phyloP scores from a whole-genome alignment of 2,113 vertebrate genomes.

The Mesoclemmys tuberculata region DNA sequence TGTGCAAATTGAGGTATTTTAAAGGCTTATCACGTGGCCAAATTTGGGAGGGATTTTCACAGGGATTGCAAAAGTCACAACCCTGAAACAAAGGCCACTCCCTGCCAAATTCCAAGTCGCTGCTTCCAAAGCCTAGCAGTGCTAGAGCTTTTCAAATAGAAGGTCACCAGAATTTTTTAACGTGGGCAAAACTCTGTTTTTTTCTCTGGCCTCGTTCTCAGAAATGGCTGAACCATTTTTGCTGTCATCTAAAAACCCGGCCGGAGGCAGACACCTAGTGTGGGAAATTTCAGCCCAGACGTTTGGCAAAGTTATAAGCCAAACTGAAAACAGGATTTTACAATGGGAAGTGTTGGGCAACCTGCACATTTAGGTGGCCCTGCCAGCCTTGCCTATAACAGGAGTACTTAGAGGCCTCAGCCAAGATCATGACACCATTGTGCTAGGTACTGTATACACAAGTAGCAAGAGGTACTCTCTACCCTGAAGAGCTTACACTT shows the following conservation, averaged over 20 bases:
- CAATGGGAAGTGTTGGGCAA: not conserved
- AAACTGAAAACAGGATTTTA: not conserved
- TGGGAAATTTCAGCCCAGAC: not conserved
- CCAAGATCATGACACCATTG: too few relatives aligned
- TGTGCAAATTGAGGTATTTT: not conserved
- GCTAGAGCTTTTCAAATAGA: not conserved
- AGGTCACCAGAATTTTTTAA: not conserved
- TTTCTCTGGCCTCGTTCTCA: not conserved
- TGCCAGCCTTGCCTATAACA: not conserved
- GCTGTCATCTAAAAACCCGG: not conserved
- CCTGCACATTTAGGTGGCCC: not conserved
- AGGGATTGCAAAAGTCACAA: not conserved
- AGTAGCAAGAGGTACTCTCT: not conserved
- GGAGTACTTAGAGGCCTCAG: not conserved
- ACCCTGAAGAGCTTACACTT: not conserved
- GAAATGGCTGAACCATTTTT: not conserved
- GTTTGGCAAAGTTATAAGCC: not conserved
- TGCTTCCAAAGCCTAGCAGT: not conserved
- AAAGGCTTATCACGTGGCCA: not conserved
- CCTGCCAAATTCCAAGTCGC: not conserved
- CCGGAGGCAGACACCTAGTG: not conserved
- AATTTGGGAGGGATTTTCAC: not conserved
- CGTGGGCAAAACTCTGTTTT: not conserved
- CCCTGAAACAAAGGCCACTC: not conserved
- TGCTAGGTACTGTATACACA: not conserved